Evolutionary conservation across 2,888 invertebrate species (phyloP).

Genomic region (Leptinotarsa juncta): DNA sequence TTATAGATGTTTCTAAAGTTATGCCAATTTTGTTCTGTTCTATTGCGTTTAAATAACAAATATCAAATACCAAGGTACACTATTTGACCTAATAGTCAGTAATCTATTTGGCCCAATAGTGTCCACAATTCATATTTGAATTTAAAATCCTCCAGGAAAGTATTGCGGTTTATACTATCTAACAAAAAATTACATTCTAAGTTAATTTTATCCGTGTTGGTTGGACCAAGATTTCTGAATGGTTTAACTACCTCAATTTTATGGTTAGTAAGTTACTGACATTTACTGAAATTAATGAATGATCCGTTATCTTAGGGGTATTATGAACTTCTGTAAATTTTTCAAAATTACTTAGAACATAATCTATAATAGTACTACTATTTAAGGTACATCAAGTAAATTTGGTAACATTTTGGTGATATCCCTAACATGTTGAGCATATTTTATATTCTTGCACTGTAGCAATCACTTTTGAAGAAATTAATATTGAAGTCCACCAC

Average conservation of each 20-base stretch:
- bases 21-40: no score
- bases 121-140: background rate
- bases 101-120: background rate
- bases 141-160: background rate
- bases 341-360: background rate
- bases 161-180: background rate
- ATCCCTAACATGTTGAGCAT: background rate
- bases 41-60: no score
- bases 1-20: no score
- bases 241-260: background rate
- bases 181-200: background rate
- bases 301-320: constrained; percentile 5
- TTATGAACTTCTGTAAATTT: background rate
- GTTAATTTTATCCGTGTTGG: background rate
- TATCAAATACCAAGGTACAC: no score
- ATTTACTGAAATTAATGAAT: background rate
- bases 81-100: background rate
- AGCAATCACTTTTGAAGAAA: no score
- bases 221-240: background rate
- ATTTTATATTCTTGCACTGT: no score
- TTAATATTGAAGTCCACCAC: no score
- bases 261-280: background rate
- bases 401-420: background rate
- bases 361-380: constrained; percentile 2
- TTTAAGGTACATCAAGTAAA: background rate